Conservation (phyloP, 2,888 invertebrate species). For the Dendrolimus houi region DNA sequence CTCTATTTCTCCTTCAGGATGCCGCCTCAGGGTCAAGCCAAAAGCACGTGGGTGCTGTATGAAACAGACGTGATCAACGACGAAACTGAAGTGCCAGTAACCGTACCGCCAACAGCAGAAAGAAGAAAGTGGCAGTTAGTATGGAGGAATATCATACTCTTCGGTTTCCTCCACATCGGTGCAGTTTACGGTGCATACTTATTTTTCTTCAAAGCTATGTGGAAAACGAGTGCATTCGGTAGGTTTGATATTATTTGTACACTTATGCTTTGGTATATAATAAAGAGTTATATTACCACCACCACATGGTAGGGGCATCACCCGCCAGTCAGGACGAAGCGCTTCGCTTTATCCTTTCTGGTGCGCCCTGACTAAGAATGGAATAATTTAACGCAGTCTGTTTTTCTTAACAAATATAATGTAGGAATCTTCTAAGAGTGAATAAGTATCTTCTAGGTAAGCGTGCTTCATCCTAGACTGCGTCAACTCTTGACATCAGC, state of each 20-base stretch:
- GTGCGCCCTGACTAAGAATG: too few species aligned
- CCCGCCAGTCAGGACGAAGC: too few species aligned
- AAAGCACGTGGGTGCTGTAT: conserved; percentile 52
- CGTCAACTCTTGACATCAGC: too few species aligned
- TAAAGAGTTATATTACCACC: too few species aligned
- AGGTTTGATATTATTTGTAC: conserved; percentile 36
- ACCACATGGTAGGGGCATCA: too few species aligned
- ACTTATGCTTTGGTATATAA: too few species aligned
- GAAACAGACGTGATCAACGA: conserved; percentile 51
- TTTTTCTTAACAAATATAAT: too few species aligned
- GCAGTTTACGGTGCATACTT: conserved; percentile 86
- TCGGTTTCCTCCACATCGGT: conserved; percentile 81
- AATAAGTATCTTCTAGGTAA: too few species aligned
- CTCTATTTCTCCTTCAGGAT: conserved; percentile 26
- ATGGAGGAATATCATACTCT: conserved; percentile 88
- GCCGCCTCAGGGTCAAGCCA: conserved; percentile 58
- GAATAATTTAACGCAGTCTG: too few species aligned
- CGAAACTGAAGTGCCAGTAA: conserved; percentile 25
- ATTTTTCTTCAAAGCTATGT: conserved; percentile 82
- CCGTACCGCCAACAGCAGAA: conserved; percentile 62
- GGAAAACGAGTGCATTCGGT: conserved; percentile 82
- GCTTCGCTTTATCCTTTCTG: too few species aligned
- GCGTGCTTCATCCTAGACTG: too few species aligned
- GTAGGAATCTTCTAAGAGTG: too few species aligned
- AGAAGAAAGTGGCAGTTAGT: conserved; percentile 79